Base-by-base conservation (phyloP, 2,797 vertebrate genomes). In the Enteromius fasciolatus region DNA sequence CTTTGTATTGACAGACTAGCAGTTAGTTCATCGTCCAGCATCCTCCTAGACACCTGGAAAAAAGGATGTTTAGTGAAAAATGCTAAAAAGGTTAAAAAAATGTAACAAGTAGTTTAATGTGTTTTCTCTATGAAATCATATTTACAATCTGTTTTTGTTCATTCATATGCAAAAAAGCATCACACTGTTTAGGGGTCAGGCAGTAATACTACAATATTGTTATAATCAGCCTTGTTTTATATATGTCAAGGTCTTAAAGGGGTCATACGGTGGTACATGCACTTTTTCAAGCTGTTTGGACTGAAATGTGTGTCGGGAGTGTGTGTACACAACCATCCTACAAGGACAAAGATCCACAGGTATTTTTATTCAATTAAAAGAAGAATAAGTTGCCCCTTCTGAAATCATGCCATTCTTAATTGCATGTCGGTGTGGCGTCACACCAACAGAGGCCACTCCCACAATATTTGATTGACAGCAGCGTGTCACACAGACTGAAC, bases 1-100 rank as follows among this genome's bases (percentile, higher is more conserved):
- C 97, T 99, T 92, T 98, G 97, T 93, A 97, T 93, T 86, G 97
- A 98, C 90, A 99, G 96, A 94, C 97, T 98, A 89, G 97, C 96
- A 0, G 97, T 99, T 95, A 99, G 95, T 92, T 99, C 97, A 25
- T 98, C 97, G 67, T 98, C 97, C 91, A 99, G 94, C 97, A 98
- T 98, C 92, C 97, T 93, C 69, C 97, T 94, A 9, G 97, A 98
- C 3, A 96, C 97, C 97, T 99, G 92, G 68, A 92, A 92, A 89
- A 39, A 77, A 91, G 89, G 84, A 92, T 11, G 87, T 54, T 69
- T 11, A 76, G 57, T 80, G 57, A 85, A 72, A 72, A 33, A 75
- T 23, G 36, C 66, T n/a, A 50, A 68, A 82, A 81, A 17, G 11
- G 18, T 17, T 66, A 14, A 5, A 31, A 41, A 59, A 28, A 39